Conservation (phyloP, 1,140 invertebrate species). For the Lasaia peninsularis region DNA sequence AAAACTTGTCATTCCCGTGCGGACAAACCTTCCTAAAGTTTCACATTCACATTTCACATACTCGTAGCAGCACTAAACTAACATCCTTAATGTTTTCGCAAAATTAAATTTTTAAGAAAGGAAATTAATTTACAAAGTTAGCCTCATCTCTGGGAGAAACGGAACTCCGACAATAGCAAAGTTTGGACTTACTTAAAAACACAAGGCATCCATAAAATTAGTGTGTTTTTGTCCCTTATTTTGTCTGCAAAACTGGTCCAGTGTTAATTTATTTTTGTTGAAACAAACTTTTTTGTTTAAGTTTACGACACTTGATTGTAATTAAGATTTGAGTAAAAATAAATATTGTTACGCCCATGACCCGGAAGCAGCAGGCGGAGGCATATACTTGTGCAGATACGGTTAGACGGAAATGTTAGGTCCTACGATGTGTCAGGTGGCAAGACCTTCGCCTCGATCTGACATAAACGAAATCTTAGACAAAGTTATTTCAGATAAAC, state of each 20-base stretch:
- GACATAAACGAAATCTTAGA: too few species aligned
- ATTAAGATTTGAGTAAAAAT: background rate
- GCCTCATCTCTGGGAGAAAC: background rate
- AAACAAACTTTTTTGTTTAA: background rate
- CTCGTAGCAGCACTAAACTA: too few species aligned
- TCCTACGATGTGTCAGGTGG: too few species aligned
- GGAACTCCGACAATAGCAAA: background rate
- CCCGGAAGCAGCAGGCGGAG: too few species aligned
- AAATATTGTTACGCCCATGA: background rate
- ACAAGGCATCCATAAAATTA: conserved; percentile 8
- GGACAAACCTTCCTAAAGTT: too few species aligned
- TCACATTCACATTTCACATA: too few species aligned
- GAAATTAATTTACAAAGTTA: conserved; percentile 5
- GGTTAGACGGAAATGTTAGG: too few species aligned
- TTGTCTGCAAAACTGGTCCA: background rate
- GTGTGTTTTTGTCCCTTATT: conserved; percentile 9
- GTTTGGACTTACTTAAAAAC: conserved; percentile 9
- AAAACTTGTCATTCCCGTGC: too few species aligned
- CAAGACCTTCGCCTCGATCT: too few species aligned
- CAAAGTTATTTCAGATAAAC: too few species aligned
- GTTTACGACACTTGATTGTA: background rate
- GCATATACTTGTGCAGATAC: too few species aligned
- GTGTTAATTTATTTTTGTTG: background rate
- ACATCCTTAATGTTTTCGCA: background rate
- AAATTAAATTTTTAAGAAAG: conserved; percentile 9